Base-by-base conservation (phyloP, 2,888 invertebrate species). In the Troides aeacus region DNA sequence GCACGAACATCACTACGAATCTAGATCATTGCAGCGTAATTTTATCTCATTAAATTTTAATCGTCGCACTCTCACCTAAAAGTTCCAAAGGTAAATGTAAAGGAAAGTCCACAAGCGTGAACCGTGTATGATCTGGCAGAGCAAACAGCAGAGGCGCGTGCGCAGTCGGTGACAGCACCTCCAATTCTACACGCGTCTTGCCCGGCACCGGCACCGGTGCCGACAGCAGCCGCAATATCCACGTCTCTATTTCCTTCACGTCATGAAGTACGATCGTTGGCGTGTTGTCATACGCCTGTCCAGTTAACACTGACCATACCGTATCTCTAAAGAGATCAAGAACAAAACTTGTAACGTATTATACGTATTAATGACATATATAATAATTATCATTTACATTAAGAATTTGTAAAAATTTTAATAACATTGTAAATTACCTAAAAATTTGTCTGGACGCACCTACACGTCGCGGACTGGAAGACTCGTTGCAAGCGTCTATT, bases 171-270 rank as follows among this genome's bases (percentile, higher is more conserved):
- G 98, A 98, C 78, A 99, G 92, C 73, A 99, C 96, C 90, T 98
- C 97, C 69, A 94, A 89, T 84, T 94, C 94, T 64, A 94, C 88
- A 84, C 97, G 95, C 17, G 99, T 99, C 91, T 98, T 98, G 69
- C 98, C 98, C 53, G 99, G 99, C 71, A 99, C 98, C 7, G 99
- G 99, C 66, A 99, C 99, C 4, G 99, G 99, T 69, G 99, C 97
- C 75, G 99, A 99, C 61, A 99, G 94, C 58, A 99, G 93, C 72
- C 99, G 95, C 72, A 99, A 93, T 78, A 99, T 99, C 99, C 99
- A 99, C 10, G 99, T 99, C 92, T 99, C 99, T 75, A 99, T 98
- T 93, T 99, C 99, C 77, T 97, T 95, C 58, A 99, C 98, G 89
- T 99, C 99, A 87, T 99, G 99, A 77, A 99, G 93, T 21, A 99